Evolutionary conservation across 1,140 invertebrate genomes (phyloP).

Genomic region (Bombus ignitus): DNA sequence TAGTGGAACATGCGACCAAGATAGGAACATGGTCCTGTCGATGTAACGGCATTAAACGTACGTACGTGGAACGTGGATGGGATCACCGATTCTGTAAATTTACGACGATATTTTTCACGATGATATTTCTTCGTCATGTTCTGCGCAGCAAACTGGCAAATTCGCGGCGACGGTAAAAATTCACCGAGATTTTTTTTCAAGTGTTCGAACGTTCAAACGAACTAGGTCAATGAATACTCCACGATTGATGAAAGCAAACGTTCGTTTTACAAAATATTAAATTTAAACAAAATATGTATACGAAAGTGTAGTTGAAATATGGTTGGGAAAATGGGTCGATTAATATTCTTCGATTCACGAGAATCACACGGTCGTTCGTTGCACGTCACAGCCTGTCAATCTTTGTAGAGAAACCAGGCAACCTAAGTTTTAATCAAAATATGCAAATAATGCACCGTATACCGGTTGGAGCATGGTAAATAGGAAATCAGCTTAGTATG

Average conservation of each 20-base stretch:
- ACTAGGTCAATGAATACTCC: too few relatives aligned
- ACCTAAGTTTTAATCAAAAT: slow-evolving; percentile 12
- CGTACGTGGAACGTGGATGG: background rate
- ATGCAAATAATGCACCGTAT: background rate
- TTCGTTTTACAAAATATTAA: background rate
- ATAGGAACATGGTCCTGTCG: background rate
- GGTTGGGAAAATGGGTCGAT: background rate
- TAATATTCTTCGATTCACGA: background rate
- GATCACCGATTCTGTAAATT: background rate
- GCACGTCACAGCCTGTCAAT: background rate
- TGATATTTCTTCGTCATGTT: too few relatives aligned
- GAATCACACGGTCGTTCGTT: too few relatives aligned
- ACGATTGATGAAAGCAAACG: too few relatives aligned
- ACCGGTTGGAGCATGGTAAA: background rate
- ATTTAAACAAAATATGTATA: too few relatives aligned
- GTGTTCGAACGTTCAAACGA: too few relatives aligned
- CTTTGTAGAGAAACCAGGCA: background rate
- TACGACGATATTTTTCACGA: too few relatives aligned
- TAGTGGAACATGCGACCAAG: background rate
- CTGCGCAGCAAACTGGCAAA: too few relatives aligned
- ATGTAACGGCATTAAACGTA: background rate
- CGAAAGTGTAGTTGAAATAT: too few relatives aligned
- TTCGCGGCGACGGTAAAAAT: background rate
- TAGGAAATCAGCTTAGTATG: background rate
- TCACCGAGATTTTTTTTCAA: too few relatives aligned